phyloP scores from a whole-genome alignment of 23 tunicate species.

The Corella eumyota region DNA sequence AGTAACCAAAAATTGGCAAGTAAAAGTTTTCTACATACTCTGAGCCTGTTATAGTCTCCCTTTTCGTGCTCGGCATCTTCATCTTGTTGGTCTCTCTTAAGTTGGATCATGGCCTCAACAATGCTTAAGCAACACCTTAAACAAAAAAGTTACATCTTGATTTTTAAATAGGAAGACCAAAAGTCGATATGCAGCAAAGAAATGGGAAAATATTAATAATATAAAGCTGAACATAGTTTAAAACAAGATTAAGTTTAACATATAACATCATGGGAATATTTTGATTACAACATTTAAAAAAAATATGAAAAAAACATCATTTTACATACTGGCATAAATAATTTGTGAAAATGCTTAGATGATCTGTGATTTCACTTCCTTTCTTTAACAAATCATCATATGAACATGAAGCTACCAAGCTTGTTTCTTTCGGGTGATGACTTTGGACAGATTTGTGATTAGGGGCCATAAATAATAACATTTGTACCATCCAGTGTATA shows the following conservation, averaged over 20 bases:
- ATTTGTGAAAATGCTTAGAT: slow-evolving; percentile 36
- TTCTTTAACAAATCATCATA: slow-evolving; percentile 28
- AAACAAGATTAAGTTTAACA: too few species aligned
- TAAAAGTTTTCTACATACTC: too few species aligned
- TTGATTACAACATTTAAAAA: too few species aligned
- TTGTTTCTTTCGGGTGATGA: slow-evolving; percentile 23
- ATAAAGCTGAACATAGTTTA: too few species aligned
- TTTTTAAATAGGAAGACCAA: not conserved
- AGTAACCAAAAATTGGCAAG: too few species aligned
- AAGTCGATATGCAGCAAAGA: too few species aligned
- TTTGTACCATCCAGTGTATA: slow-evolving; percentile 90
- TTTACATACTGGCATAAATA: slow-evolving; percentile 51
- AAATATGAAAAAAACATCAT: too few species aligned
- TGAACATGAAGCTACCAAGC: slow-evolving; percentile 34
- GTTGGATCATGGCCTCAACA: slow-evolving; percentile 40
- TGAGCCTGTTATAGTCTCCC: slow-evolving; percentile 52
- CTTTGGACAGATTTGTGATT: slow-evolving; percentile 6
- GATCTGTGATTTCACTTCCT: slow-evolving; percentile 23
- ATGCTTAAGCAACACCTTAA: slow-evolving; percentile 37
- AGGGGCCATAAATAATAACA: slow-evolving; percentile 59
- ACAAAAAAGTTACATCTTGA: not conserved
- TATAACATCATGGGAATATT: too few species aligned
- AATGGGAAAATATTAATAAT: too few species aligned
- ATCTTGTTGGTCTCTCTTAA: slow-evolving; percentile 56
- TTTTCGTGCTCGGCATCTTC: slow-evolving; percentile 79